A percentile compares a stretch with the other conserved stretches of the same genome.
These are phyloP conservation scores for Eubucco bourcierii DNA, from an alignment of 2,113 vertebrate species.

Conservation along the genomic window DNA sequence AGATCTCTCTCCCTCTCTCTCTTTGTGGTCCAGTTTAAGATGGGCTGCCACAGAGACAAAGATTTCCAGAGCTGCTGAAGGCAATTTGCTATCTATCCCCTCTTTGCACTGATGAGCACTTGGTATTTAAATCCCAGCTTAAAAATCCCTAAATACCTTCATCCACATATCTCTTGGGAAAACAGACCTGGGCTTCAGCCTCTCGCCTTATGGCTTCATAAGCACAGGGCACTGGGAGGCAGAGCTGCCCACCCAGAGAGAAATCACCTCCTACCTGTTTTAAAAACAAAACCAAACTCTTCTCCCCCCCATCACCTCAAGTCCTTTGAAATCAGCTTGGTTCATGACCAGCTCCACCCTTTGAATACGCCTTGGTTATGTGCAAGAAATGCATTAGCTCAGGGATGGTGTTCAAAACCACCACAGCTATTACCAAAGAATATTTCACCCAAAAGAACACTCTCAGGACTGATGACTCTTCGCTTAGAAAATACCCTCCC, in stretches of 20 bases:
- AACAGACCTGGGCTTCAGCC: background rate
- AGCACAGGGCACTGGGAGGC: background rate
- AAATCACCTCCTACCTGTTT: background rate
- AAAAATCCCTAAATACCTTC: slow-evolving; percentile 22
- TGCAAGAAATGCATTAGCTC: background rate
- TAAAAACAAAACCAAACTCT: background rate
- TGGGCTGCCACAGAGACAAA: background rate
- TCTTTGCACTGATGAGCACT: background rate
- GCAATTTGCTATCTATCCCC: background rate
- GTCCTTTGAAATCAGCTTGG: background rate
- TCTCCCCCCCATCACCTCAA: background rate
- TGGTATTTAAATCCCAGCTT: slow-evolving; percentile 17
- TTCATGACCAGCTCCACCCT: background rate
- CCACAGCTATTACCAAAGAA: background rate
- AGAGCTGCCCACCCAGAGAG: background rate
- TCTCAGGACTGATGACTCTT: background rate
- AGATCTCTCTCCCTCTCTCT: background rate
- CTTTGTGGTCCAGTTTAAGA: background rate
- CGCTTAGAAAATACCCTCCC: background rate
- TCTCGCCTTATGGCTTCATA: background rate
- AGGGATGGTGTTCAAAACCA: background rate
- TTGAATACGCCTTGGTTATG: background rate
- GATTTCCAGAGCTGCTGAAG: background rate
- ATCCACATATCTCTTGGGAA: background rate
- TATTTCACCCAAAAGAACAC: background rate